Conservation (phyloP, 2,797 vertebrate species). For the Ptychadena robeensis region DNA sequence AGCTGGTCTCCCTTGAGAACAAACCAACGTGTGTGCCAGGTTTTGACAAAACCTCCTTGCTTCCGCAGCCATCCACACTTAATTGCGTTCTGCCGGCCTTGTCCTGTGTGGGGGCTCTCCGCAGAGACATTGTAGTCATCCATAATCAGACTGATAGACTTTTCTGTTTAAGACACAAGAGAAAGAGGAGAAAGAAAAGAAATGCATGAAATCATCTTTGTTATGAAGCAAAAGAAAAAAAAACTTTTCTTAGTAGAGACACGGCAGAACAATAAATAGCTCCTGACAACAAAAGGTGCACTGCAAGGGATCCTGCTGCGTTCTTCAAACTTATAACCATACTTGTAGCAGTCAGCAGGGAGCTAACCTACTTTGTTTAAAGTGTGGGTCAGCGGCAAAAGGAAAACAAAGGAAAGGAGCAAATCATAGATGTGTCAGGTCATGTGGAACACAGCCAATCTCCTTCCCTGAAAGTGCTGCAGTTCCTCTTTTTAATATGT, state of each 20-base stretch:
- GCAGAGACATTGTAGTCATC: constrained; percentile 82
- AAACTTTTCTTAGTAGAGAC: not conserved
- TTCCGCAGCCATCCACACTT: constrained; percentile 96
- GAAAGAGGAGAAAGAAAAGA: constrained; percentile 38
- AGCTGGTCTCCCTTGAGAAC: constrained; percentile 95
- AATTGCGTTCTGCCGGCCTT: constrained; percentile 72
- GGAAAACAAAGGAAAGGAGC: constrained; percentile 24
- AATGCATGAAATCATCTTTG: constrained; percentile 31
- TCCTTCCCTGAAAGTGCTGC: not conserved
- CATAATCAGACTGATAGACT: constrained; percentile 75
- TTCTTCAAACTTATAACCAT: constrained; percentile 51
- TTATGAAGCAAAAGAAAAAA: not conserved
- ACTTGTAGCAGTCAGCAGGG: constrained; percentile 38
- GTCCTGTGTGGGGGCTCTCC: constrained; percentile 72
- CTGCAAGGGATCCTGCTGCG: constrained; percentile 43
- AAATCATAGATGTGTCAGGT: constrained; percentile 48
- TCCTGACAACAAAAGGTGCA: not conserved
- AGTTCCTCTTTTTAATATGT: constrained; percentile 9
- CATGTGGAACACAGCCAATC: not conserved
- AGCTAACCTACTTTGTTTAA: constrained; percentile 46
- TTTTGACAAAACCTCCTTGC: constrained; percentile 98
- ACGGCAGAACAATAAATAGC: constrained; percentile 3
- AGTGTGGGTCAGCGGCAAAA: constrained; percentile 52
- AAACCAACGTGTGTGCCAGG: constrained; percentile 98
- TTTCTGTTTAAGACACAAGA: constrained; percentile 68